A percentile compares a stretch with the other conserved stretches of the same genome.
phyloP scores from a whole-genome alignment of 2,113 vertebrate genomes.

The Peromyscus leucopus region DNA sequence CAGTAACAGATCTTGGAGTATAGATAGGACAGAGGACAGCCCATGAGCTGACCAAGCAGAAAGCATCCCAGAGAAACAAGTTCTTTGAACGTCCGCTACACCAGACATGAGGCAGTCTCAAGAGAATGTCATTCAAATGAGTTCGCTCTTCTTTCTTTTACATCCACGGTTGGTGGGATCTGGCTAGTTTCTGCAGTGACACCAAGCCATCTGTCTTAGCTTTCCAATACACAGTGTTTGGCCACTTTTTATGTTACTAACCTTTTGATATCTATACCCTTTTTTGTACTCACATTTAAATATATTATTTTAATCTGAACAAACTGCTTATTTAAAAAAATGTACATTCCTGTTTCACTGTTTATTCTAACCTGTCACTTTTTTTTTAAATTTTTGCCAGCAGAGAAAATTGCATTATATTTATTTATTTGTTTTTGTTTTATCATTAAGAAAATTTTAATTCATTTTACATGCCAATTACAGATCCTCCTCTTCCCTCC shows the following conservation, averaged over 20 bases:
- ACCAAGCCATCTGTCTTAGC: background rate
- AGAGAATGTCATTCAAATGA: background rate
- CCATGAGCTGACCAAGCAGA: background rate
- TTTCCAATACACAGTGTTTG: background rate
- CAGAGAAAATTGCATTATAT: no score
- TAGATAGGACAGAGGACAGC: background rate
- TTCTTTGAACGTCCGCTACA: background rate
- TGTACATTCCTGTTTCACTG: background rate
- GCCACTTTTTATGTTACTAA: background rate
- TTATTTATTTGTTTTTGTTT: no score
- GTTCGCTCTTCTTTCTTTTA: background rate
- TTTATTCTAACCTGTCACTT: background rate
- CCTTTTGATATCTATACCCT: background rate
- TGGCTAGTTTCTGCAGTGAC: background rate
- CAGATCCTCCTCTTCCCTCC: no score
- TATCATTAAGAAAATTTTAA: no score
- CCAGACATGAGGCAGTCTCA: background rate
- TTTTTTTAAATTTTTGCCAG: background rate
- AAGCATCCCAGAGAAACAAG: background rate
- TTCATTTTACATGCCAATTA: no score
- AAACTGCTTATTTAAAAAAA: background rate
- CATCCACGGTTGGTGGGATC: background rate
- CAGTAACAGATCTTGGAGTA: background rate
- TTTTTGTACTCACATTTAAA: background rate
- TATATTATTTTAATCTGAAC: background rate